Conservation (phyloP, 2,797 vertebrate genomes). For the Champsocephalus esox region DNA sequence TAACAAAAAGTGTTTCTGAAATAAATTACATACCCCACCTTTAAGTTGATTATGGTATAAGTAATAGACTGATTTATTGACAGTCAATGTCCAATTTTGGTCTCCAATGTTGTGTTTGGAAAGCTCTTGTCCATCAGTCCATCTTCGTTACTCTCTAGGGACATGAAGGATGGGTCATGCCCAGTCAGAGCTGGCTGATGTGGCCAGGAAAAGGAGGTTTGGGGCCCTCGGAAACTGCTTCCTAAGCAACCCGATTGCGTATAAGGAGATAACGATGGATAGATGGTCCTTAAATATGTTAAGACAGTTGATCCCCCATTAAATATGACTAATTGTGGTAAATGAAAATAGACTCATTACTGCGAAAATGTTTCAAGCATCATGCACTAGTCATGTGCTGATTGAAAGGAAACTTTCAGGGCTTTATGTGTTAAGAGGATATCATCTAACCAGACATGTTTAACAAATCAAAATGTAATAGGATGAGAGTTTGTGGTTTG, state of each 20-base stretch:
- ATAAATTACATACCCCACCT: too few relatives aligned
- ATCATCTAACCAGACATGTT: not conserved
- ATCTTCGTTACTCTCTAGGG: too few relatives aligned
- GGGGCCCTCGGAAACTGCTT: too few relatives aligned
- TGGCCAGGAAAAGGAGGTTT: too few relatives aligned
- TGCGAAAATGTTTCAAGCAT: not conserved
- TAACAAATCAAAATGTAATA: constrained; percentile 13
- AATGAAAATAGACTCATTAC: constrained; percentile 19
- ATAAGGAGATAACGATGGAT: too few relatives aligned
- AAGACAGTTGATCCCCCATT: constrained; percentile 1
- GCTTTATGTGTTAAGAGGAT: constrained; percentile 4
- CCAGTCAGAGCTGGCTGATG: too few relatives aligned
- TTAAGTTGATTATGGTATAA: not conserved
- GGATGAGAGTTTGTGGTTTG: not conserved
- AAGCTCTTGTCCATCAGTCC: too few relatives aligned
- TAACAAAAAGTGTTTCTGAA: too few relatives aligned
- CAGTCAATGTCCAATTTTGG: not conserved
- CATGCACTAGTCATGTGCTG: not conserved
- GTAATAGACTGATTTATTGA: not conserved
- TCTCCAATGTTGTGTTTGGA: not conserved
- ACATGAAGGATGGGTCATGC: too few relatives aligned
- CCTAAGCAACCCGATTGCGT: too few relatives aligned
- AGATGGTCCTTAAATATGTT: too few relatives aligned
- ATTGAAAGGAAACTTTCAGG: constrained; percentile 14
- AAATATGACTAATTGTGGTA: constrained; percentile 2